phyloP scores from a whole-genome alignment of 2,113 vertebrate genomes.

The Rana temporaria region DNA sequence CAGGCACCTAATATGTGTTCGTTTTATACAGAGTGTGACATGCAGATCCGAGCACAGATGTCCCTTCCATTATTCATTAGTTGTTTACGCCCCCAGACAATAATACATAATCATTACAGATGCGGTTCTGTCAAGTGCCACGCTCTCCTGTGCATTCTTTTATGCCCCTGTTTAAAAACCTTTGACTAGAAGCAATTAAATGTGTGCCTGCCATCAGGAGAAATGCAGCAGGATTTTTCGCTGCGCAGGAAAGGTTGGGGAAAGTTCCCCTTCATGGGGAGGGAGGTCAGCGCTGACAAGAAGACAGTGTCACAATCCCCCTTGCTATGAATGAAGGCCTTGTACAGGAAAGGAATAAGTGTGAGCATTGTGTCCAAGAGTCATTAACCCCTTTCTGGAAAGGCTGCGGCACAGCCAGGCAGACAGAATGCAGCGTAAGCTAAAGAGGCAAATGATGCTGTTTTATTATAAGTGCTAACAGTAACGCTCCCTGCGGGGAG shows the following conservation, averaged over 20 bases:
- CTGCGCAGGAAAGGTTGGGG: neutral
- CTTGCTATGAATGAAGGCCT: conserved; percentile 48
- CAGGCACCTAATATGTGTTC: neutral
- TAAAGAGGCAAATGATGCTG: neutral
- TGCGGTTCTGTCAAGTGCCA: conserved; percentile 3
- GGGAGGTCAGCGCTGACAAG: conserved; percentile 15
- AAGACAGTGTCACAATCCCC: conserved; percentile 35
- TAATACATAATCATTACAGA: conserved; percentile 13
- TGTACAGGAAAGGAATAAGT: conserved; percentile 40
- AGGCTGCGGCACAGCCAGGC: neutral
- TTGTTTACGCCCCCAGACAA: conserved; percentile 31
- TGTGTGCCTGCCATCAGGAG: neutral
- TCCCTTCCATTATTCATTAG: conserved; percentile 21
- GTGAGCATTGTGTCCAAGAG: conserved; percentile 34
- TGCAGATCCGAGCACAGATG: conserved; percentile 10
- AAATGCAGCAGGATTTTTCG: conserved; percentile 12
- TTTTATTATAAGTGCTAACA: neutral
- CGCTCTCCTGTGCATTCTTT: conserved; percentile 8
- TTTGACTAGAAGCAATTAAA: conserved; percentile 12
- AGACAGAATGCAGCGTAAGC: conserved; percentile 1
- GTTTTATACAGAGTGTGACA: neutral
- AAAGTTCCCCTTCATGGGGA: conserved; percentile 31
- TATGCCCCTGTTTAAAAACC: conserved; percentile 21
- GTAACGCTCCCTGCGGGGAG: neutral
- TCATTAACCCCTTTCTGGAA: conserved; percentile 43